Evolutionary conservation across 2,113 vertebrate genomes (phyloP), one percentile per base, ranked within the genome.

Genomic region (Gasterosteus aculeatus): DNA sequence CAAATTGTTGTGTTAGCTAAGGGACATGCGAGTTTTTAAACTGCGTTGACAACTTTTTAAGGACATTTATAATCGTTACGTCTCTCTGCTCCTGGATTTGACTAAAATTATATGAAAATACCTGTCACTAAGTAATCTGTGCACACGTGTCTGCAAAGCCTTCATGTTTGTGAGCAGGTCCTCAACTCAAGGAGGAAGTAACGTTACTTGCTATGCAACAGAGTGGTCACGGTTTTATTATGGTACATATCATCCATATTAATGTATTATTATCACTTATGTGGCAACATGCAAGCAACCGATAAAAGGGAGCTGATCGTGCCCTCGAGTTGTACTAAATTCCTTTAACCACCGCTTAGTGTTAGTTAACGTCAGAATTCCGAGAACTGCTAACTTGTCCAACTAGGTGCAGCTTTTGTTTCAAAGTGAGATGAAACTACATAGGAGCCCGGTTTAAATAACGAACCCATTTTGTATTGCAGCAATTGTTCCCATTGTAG

Each of bases 391-490:
- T 57, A 7, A 57, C 56, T 12, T 16, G 26, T 9, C 4, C 44
- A 58, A 44, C n/a, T 31, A 7, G 19, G 9, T 57, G 22, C 31
- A 18, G 12, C 51, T n/a, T 26, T 14, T 8, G 19, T n/a, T 46
- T 39, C 5, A 31, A 57, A 57, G 42, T 31, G 54, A 54, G n/a
- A 29, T 59, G 33, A 56, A 63, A 35, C 7, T 22, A 31, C 51
- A n/a, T n/a, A 5, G 6, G 35, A 67, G 41, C 51, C 7, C 10
- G 51, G 38, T 76, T 1, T 68, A 35, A 51, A 51, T 78, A 38
- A 68, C 49, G 31, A 5, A 35, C 44, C 6, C 1, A 4, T 76
- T 86, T 41, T 84, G 12, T 77, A 3, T 77, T 68, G 8, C 72
- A 78, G 72, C 54, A 59, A 46, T 10, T 68, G 31, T 44, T 69